Evolutionary conservation across 2,888 invertebrate species (phyloP).

Genomic region (Caenorhabditis sp.): DNA sequence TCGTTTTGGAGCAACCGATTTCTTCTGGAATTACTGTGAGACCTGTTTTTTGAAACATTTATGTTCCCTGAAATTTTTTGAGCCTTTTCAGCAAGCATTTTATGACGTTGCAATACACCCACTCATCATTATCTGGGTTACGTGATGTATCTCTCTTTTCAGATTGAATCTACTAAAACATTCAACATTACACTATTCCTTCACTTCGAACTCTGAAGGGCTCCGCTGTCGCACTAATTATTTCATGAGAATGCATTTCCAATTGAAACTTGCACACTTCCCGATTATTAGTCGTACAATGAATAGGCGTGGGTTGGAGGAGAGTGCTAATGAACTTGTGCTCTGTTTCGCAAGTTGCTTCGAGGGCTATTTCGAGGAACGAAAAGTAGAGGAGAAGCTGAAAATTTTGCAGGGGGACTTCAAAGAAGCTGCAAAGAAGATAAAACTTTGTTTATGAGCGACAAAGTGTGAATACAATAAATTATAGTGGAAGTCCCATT

Average conservation of each 20-base stretch:
- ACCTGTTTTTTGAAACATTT: too few relatives aligned
- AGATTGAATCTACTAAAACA: too few relatives aligned
- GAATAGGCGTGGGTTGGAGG: neutral
- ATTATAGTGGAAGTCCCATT: constrained; percentile 39
- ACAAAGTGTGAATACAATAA: constrained; percentile 54
- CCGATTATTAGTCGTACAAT: neutral
- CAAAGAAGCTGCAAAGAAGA: neutral
- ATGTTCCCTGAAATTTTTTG: too few relatives aligned
- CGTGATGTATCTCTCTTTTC: too few relatives aligned
- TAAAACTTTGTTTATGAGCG: constrained; percentile 8
- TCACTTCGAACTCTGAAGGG: neutral
- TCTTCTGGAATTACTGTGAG: too few relatives aligned
- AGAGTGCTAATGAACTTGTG: neutral
- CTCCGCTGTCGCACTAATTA: neutral
- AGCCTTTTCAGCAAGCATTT: too few relatives aligned
- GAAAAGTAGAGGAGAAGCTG: neutral
- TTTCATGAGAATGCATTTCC: neutral
- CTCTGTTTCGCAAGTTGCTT: neutral
- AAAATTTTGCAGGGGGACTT: neutral
- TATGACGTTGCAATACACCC: too few relatives aligned
- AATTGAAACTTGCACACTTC: neutral
- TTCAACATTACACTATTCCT: too few relatives aligned
- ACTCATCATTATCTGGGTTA: too few relatives aligned
- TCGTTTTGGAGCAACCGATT: too few relatives aligned
- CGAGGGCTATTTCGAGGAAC: neutral